Evolutionary conservation across 2,888 invertebrate species (phyloP).

Genomic region (Tenthredo amoena): DNA sequence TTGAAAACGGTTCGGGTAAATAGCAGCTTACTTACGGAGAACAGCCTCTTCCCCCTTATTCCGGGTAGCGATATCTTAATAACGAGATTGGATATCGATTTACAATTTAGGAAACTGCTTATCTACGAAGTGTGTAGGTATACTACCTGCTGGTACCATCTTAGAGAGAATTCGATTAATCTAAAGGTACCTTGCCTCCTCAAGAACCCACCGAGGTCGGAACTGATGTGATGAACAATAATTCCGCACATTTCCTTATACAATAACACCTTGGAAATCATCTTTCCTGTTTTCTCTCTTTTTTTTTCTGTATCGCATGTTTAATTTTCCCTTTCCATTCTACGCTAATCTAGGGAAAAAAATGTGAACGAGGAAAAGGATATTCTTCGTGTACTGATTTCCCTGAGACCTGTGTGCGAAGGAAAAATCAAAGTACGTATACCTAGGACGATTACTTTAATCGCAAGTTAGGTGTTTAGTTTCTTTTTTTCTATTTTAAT

Average conservation of each 20-base stretch:
- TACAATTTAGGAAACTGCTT: slow-evolving; percentile 50
- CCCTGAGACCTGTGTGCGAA: background rate
- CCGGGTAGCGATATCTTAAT: slow-evolving; percentile 45
- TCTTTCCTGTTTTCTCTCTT: background rate
- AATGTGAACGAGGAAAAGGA: background rate
- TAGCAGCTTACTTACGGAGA: slow-evolving; percentile 45
- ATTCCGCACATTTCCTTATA: background rate
- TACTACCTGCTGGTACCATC: slow-evolving; percentile 27
- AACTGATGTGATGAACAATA: background rate
- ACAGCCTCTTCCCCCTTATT: background rate
- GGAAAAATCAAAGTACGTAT: background rate
- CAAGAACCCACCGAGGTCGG: background rate
- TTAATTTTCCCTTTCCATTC: background rate
- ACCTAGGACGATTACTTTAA: background rate
- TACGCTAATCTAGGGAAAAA: background rate
- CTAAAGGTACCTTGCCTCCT: slow-evolving; percentile 22
- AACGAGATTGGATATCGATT: slow-evolving; percentile 51
- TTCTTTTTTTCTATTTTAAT: background rate
- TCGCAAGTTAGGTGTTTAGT: background rate
- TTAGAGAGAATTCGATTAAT: slow-evolving; percentile 50
- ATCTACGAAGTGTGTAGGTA: slow-evolving; percentile 39
- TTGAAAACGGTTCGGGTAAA: slow-evolving; percentile 41
- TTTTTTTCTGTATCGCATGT: background rate
- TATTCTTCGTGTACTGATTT: background rate
- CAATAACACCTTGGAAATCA: background rate